Evolutionary conservation across 2,888 invertebrate species (phyloP).

Genomic region (Aplocera efformata): DNA sequence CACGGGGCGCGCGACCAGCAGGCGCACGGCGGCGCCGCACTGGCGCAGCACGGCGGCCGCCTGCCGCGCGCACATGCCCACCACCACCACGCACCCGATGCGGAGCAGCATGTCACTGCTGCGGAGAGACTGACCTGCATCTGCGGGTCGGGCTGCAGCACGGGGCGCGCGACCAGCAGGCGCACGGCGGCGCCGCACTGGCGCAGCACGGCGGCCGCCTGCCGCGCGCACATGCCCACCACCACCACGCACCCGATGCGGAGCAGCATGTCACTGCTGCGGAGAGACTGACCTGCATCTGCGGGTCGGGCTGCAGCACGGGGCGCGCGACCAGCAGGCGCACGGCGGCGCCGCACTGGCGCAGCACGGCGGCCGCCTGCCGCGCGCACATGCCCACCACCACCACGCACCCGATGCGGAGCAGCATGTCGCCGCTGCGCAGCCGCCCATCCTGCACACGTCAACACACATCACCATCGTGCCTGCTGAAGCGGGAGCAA

Average conservation of each 20-base stretch:
- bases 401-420: constrained; percentile 91
- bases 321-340: constrained; percentile 92
- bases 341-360: constrained; percentile 94
- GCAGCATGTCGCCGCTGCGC: constrained; percentile 95
- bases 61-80: constrained; percentile 95
- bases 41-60: constrained; percentile 94
- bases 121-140: too few relatives aligned
- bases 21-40: constrained; percentile 92
- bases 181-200: constrained; percentile 94
- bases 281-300: constrained; percentile 14
- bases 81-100: constrained; percentile 89
- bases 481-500: not conserved
- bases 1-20: constrained; percentile 89
- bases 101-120: too few relatives aligned
- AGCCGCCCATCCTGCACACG: constrained; percentile 89
- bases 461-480: not conserved
- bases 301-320: constrained; percentile 24
- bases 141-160: constrained; percentile 23
- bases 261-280: too few relatives aligned
- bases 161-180: constrained; percentile 90
- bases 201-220: constrained; percentile 92
- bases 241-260: constrained; percentile 92
- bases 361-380: constrained; percentile 92
- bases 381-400: constrained; percentile 96
- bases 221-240: constrained; percentile 95